Evolutionary conservation across 2,797 vertebrate species (phyloP).

Genomic region (Coilia nasus): DNA sequence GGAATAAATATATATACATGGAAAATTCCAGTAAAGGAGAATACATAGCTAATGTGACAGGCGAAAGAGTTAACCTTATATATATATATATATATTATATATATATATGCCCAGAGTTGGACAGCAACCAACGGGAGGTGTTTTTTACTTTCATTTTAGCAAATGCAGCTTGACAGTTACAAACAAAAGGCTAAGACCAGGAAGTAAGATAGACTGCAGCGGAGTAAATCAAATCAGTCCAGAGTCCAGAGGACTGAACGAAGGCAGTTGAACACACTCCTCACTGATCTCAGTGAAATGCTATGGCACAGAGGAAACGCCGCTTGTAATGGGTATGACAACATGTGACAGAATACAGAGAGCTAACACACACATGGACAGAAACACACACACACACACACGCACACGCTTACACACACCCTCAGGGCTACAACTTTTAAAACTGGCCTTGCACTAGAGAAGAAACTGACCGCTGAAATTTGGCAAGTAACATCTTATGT

Average conservation of each 20-base stretch:
- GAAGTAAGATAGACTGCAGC: background rate
- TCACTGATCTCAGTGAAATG: background rate
- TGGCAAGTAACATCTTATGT: background rate
- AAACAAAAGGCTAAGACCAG: background rate
- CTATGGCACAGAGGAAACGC: background rate
- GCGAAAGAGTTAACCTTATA: background rate
- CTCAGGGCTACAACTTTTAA: background rate
- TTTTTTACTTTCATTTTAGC: background rate
- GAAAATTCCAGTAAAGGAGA: background rate
- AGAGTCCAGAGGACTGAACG: background rate
- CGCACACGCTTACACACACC: background rate
- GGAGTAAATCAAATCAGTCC: background rate
- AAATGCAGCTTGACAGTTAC: background rate
- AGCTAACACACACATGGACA: background rate
- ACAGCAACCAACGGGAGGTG: too few species aligned
- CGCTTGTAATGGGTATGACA: background rate
- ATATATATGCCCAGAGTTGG: too few species aligned
- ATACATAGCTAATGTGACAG: background rate
- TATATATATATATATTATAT: too few species aligned
- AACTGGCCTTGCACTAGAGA: background rate
- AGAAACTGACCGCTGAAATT: background rate
- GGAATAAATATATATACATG: conserved; percentile 21
- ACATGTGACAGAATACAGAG: background rate
- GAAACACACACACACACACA: conserved; percentile 11
- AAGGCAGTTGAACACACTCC: background rate